Base-by-base conservation (phyloP, 2,113 vertebrate species). In the Acinonyx jubatus region DNA sequence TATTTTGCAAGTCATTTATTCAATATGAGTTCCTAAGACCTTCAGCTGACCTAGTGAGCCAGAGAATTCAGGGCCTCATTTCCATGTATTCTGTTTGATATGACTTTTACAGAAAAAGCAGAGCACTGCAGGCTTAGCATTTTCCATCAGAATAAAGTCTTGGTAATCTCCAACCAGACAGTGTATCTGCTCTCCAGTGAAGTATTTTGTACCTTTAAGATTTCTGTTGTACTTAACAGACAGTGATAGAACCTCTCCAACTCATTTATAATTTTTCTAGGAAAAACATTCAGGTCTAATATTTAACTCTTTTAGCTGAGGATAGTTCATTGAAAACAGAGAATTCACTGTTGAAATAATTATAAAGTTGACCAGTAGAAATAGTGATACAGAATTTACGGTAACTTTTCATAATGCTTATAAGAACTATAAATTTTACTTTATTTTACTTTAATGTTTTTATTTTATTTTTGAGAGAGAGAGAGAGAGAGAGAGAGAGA, bases 371-470 rank as follows among this genome's bases (percentile, higher is more conserved):
- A 92, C 41, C 61, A 82, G 13, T 83, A 96, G 84, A 94, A 73
- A 68, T 52, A 86, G 4, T 52, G 33, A 8, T 45, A 41, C 81
- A 36, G 29, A 27, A 21, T 94, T 31, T 91, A 0, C 4, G 19
- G 0, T 93, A 16, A 33, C 38, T 85, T 96, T 80, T 7, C 10
- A 16, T 85, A 25, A 65, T 89, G 66, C 31, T 41, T 89, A 27
- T 81, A 95, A 27, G 27, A 4, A 6, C 23, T 86, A 52, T n/a
- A 52, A 9, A 55, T 96, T 92, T 96, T 93, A 76, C 94, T 92
- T 96, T 93, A 76, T 96, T 92, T 96, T 93, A 76, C 55, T 61
- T 19, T 61, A 61, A 61, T 25, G 21, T 61, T 61, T 23, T 61
- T 25, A 57, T 61, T 61, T 61, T 61, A 61, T 61, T 61, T 61